Evolutionary conservation across 2,888 invertebrate genomes (phyloP), one percentile per base, ranked within the genome.

Genomic region (Pristionchus entomophagus): DNA sequence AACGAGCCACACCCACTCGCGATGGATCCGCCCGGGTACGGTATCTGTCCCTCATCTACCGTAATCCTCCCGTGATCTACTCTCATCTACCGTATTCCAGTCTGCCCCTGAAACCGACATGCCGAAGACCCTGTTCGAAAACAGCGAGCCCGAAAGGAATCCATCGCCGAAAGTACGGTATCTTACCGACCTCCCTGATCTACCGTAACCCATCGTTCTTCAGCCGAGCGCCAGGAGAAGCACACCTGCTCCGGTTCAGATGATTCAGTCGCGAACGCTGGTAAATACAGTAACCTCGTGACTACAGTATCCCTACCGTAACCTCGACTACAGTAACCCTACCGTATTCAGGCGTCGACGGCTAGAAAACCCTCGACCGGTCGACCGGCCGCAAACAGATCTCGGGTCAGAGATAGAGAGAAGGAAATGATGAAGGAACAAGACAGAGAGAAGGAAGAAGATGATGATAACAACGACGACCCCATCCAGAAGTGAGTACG

Each of bases 401-500:
- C 22, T n/a, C 73, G 41, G 17, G 41, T 32, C 38, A 38, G 38
- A 26, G 73, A 73, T 22, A 38, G 38, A 26, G 41, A 69, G 38
- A 69, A 35, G 17, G 69, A 69, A 35, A 77, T 26, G 26, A 29
- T 19, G 32, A 38, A 32, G 22, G 78, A 80, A 19, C 49, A 22
- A 32, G 78, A 80, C n/a, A 80, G 41, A 17, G 51, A 80, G 35
- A 51, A 80, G 49, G 78, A 49, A 80, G 51, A 80, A 2, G 51
- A 73, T 12, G 73, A 73, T 0, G 32, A 73, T n/a, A 41, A 73
- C 12, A 51, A 80, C 29, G 78, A 51, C 22, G 78, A 80, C 10
- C 49, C 78, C 78, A 80, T 80, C 51, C 49, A 53, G 51, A 80
- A 80, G 51, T 80, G 29, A 51, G 51, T 51, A 80, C 51, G 19